Base-by-base conservation (phyloP, 2,797 vertebrate species). In the Notamacropus eugenii region DNA sequence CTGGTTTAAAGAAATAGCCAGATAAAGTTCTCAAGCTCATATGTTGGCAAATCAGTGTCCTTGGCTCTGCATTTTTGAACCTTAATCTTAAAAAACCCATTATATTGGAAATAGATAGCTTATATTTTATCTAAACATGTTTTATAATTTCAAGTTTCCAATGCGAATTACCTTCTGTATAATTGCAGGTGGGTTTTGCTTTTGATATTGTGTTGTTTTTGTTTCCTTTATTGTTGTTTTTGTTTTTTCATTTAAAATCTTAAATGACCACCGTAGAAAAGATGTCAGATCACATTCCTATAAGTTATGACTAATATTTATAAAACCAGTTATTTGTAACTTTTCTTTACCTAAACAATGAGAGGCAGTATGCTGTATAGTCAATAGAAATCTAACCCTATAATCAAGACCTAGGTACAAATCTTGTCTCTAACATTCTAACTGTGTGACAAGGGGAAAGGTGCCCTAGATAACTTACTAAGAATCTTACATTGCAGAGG, bases 231-330 rank as follows among this genome's bases (percentile, higher is more conserved):
- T 93, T 96, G 95, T 96, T 93, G 31, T 94, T 96, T 4, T 95
- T 95, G 22, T 95, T 31, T 95, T 58, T 50, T 59, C 22, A 93
- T 55, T 94, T 97, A 74, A 93, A 94, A 55, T 96, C 96, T 95
- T 95, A 96, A 95, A 94, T 95, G 96, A 96, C 62, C 22, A 92
- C 93, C 90, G 55, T 96, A 87, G 52, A 27, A 91, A 19, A 92
- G 55, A 87, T 87, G 27, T 56, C 56, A 93, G 12, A 19, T 93
- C 92, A 67, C 50, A 59, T 96, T 95, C 40, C 29, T 87, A 0
- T 91, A 27, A 90, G 5, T 92, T 92, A n/a, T 22, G 94, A 94
- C 34, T 95, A 91, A 95, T 40, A 94, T 93, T 95, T 56, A 93
- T 2, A 67, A 91, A 96, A 91, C 94, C 90, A 58, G 3, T 95